Evolutionary conservation across 2,113 vertebrate genomes (phyloP), one percentile per base, ranked within the genome.

Genomic region (Daphoenositta chrysoptera): DNA sequence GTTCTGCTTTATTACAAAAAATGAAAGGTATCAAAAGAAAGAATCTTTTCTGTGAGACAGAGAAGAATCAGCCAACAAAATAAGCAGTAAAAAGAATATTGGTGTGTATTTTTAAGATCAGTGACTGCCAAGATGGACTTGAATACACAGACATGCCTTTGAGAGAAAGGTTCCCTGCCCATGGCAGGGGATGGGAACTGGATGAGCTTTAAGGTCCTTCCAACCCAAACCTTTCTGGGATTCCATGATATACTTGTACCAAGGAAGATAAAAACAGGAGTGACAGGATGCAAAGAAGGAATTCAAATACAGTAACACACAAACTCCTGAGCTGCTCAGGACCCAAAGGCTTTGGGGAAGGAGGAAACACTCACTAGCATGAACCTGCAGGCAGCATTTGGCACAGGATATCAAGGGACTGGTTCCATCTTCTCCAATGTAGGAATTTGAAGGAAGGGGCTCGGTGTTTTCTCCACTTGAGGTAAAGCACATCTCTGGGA

Each of bases 401-500:
- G 98, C 96, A 66, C 99, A 99, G 96, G 98, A 92, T 31, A 99
- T 98, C 77, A 99, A 98, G 13, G 98, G 96, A 79, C 99, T 99
- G 96, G 98, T 99, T 42, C 99, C 99, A 39, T 99, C 99, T 12
- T 99, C 99, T 8, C 98, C 98, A 1, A 99, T 98, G 40, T 98
- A 98, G 4, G 98, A 98, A 94, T 98, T 99, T 17, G 98, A 98
- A 21, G 99, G 99, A 21, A 98, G 97, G 1, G 99, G 99, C 93
- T 99, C 99, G 0, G 98, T 98, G 96, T 99, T 99, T 61, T 98
- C 98, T 2, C 98, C 98, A 2, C 99, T 98, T 1, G 98, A 98
- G 15, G 99, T 99, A 96, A 99, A 99, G 97, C 99, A 99, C 99
- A 99, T 99, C 97, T 99, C 99, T 0, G 99, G 99, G 92, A 99